Conservation (phyloP, 2,113 vertebrate genomes). For the Theristicus caerulescens region DNA sequence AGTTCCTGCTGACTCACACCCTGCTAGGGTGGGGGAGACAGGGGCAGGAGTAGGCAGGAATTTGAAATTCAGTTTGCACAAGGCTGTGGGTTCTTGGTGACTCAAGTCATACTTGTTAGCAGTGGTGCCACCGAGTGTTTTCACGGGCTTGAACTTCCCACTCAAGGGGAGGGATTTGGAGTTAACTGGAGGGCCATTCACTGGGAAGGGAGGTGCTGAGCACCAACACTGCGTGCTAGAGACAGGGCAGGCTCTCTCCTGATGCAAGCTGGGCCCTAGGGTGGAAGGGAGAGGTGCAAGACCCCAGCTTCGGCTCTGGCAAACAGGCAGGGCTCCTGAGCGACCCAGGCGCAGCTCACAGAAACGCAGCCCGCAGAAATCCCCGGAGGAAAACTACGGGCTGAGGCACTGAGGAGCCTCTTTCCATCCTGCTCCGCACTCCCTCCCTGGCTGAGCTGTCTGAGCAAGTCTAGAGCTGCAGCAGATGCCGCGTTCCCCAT, state of each 20-base stretch:
- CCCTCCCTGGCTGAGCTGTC: neutral
- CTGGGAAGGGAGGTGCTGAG: neutral
- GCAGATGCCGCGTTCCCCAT: neutral
- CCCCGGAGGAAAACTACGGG: neutral
- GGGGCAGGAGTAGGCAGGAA: neutral
- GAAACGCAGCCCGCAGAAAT: neutral
- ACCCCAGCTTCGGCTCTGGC: neutral
- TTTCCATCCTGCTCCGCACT: neutral
- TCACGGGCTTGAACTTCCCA: neutral
- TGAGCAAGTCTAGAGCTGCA: slow-evolving; percentile 13
- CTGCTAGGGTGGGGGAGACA: neutral
- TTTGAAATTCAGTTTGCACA: neutral
- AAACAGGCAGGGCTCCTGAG: neutral
- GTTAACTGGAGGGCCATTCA: neutral
- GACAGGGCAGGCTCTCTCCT: neutral
- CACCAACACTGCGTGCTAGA: neutral
- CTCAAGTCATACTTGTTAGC: neutral
- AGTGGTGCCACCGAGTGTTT: neutral
- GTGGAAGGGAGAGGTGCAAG: neutral
- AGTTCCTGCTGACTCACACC: neutral
- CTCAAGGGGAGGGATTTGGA: neutral
- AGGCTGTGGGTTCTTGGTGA: neutral
- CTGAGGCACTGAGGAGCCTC: neutral
- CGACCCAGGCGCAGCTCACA: rapidly evolving
- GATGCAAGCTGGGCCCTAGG: neutral